Evolutionary conservation across 1,140 invertebrate species (phyloP), one percentile per base, ranked within the genome.

Genomic region (Cydia strobilella): DNA sequence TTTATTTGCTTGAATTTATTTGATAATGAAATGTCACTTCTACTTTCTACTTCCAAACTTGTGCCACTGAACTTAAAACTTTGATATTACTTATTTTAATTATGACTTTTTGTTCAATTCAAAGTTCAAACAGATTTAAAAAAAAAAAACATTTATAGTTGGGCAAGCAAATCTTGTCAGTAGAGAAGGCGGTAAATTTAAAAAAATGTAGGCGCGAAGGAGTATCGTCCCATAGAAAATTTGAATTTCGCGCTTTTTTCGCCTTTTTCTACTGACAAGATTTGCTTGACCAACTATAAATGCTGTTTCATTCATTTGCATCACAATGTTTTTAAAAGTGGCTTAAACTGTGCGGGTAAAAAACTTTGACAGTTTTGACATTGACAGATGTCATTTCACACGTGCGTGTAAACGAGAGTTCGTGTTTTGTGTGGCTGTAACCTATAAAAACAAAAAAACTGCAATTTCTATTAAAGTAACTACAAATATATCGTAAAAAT

Each of bases 401-500:
- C 65, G 31, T 39, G 31, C 15, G 31, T 35, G 23, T 66, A 31
- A 18, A n/a, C 15, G 31, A 35, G 27, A 39, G 20, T 35, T 35
- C 27, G 65, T 69, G 65, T 69, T 35, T 35, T 39, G 65, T 66
- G 62, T 3, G 23, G 10, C 27, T 69, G 35, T 69, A 69, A 69
- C 65, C 65, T 69, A 35, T 3, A 59, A 0, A 39, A n/a, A 18
- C 13, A 35, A 18, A 39, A 59, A 6, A 39, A 27, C 25, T 31
- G n/a, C 3, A n/a, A 27, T 65, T 65, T 31, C 10, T 15, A 65
- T 65, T 13, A 18, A 31, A 27, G 27, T 31, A 9, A 27, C 62
- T 27, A 27, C 15, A 35, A 6, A 65, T 31, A 39, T 71, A 42
- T 7, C 15, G 20, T 20, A 45, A 85, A 81, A 80, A 91, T 91